Evolutionary conservation across 2,888 invertebrate genomes (phyloP).

Genomic region (Zeuzera pyrina): DNA sequence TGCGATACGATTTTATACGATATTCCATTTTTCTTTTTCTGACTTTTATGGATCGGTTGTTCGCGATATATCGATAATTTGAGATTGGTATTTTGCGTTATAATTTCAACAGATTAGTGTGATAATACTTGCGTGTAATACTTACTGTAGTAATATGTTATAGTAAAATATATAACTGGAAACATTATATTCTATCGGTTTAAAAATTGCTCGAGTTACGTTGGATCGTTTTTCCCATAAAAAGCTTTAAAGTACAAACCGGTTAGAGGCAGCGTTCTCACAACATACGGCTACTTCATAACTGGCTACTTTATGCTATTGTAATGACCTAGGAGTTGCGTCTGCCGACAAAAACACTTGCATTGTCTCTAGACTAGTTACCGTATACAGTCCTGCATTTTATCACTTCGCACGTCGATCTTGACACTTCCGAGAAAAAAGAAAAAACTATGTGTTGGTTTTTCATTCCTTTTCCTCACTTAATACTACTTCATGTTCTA

Average conservation of each 20-base stretch:
- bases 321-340: slow-evolving; percentile 63
- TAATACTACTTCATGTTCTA: too few relatives aligned
- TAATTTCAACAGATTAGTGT: slow-evolving; percentile 27
- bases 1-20: slow-evolving; percentile 66
- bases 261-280: slow-evolving; percentile 48
- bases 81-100: slow-evolving; percentile 49
- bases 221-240: slow-evolving; percentile 44
- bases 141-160: neutral
- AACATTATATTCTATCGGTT: too few relatives aligned
- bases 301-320: slow-evolving; percentile 67
- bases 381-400: slow-evolving; percentile 42
- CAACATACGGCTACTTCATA: slow-evolving; percentile 51
- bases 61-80: slow-evolving; percentile 65
- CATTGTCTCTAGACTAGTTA: slow-evolving; percentile 59
- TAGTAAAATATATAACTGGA: too few relatives aligned
- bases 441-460: too few relatives aligned
- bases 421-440: slow-evolving; percentile 42
- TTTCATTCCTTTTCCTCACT: too few relatives aligned
- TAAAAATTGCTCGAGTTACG: slow-evolving; percentile 35
- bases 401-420: slow-evolving; percentile 47
- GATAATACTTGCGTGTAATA: neutral
- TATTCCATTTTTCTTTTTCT: slow-evolving; percentile 62
- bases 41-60: slow-evolving; percentile 67
- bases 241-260: slow-evolving; percentile 55
- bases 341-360: slow-evolving; percentile 52